These are phyloP conservation scores for Aphelinus atriplicis DNA, from an alignment of 1,140 invertebrate genomes.

Conservation along the genomic window DNA sequence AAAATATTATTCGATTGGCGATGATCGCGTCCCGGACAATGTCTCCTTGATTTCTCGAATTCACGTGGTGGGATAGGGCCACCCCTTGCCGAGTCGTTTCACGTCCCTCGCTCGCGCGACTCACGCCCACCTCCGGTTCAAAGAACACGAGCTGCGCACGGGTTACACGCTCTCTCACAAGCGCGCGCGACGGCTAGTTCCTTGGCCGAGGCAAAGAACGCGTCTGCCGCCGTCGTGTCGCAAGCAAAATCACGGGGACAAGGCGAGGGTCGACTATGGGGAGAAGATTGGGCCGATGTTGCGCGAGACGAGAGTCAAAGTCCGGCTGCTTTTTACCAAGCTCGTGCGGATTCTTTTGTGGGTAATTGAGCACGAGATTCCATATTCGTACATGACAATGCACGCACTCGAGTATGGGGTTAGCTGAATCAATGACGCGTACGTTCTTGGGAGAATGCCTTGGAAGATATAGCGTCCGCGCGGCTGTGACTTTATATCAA, in stretches of 20 bases:
- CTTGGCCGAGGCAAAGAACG: background rate
- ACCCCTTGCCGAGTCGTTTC: conserved; percentile 8
- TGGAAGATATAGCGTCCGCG: too few relatives aligned
- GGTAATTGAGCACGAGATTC: too few relatives aligned
- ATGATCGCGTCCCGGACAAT: conserved; percentile 16
- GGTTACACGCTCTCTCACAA: conserved; percentile 1
- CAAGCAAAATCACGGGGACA: background rate
- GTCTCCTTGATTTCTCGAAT: conserved; percentile 15
- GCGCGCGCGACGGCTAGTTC: conserved; percentile 4
- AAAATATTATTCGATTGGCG: conserved; percentile 12
- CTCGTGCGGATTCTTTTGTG: too few relatives aligned
- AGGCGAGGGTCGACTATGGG: too few relatives aligned
- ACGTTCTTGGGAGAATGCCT: too few relatives aligned
- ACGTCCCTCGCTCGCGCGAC: background rate
- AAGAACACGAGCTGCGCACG: background rate
- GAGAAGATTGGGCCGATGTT: too few relatives aligned
- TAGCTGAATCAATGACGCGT: too few relatives aligned
- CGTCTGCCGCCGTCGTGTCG: background rate
- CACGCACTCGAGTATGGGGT: too few relatives aligned
- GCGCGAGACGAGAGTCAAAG: too few relatives aligned
- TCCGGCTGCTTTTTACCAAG: too few relatives aligned
- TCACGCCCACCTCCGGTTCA: background rate
- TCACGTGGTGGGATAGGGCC: background rate
- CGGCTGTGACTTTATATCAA: too few relatives aligned
- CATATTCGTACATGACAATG: too few relatives aligned